phyloP scores from a whole-genome alignment of 2,888 invertebrate genomes.

The Phymatocera aterrima region DNA sequence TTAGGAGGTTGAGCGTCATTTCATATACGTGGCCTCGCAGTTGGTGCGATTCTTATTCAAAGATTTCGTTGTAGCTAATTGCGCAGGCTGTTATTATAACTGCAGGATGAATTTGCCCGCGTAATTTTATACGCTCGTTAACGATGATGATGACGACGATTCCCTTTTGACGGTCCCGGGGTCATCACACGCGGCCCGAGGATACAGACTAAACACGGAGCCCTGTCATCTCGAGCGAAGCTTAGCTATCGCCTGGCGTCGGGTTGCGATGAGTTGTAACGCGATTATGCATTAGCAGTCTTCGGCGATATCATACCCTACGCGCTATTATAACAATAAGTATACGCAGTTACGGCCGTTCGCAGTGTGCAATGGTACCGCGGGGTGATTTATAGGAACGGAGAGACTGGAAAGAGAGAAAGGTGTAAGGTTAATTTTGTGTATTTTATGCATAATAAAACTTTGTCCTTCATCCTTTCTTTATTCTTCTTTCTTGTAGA shows the following conservation, averaged over 20 bases:
- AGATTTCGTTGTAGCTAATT: neutral
- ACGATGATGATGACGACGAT: neutral
- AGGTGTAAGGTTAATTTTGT: too few species aligned
- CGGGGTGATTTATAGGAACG: too few species aligned
- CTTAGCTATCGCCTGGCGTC: conserved; percentile 14
- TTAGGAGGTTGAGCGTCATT: too few species aligned
- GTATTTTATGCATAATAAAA: too few species aligned
- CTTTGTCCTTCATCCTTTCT: too few species aligned
- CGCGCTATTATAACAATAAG: neutral
- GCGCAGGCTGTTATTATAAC: neutral
- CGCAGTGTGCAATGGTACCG: neutral
- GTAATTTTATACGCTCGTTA: neutral
- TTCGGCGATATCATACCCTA: neutral
- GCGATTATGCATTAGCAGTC: neutral
- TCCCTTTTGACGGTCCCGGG: conserved; percentile 4
- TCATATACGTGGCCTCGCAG: too few species aligned
- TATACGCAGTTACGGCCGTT: neutral
- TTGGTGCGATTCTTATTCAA: too few species aligned
- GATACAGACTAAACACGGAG: conserved; percentile 26
- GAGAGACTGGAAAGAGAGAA: too few species aligned
- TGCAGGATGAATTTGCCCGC: neutral
- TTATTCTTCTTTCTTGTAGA: neutral
- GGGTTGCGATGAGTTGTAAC: conserved; percentile 26
- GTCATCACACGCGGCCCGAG: conserved; percentile 2
- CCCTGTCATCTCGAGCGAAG: conserved; percentile 23